Evolutionary conservation across 2,797 vertebrate species (phyloP).

Genomic region (Lepus oiostolus): DNA sequence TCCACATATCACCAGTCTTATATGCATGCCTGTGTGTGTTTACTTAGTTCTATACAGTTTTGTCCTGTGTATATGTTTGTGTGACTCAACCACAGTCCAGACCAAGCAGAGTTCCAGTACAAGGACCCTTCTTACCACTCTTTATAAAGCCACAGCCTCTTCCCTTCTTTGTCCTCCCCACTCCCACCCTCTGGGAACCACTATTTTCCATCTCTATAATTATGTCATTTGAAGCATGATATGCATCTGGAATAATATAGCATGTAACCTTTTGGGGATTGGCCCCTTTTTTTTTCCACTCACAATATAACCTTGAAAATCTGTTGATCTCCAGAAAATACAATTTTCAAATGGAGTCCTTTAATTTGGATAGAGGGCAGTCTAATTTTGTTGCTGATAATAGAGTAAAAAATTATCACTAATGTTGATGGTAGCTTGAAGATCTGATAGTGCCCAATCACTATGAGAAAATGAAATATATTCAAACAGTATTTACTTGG

Average conservation of each 20-base stretch:
- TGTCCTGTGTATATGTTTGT: background rate
- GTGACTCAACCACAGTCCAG: background rate
- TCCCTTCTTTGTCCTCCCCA: accelerated
- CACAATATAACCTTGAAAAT: background rate
- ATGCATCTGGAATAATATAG: background rate
- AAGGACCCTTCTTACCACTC: background rate
- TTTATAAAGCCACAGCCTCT: background rate
- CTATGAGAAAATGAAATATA: constrained; percentile 23
- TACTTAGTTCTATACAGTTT: background rate
- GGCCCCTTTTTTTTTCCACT: background rate
- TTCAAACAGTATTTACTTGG: constrained; percentile 42
- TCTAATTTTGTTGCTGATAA: background rate
- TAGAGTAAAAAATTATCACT: constrained; percentile 29
- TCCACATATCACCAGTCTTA: background rate
- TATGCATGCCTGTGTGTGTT: background rate
- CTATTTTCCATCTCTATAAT: background rate
- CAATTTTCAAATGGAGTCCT: background rate
- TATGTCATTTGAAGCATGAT: background rate
- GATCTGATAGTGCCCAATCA: constrained; percentile 2
- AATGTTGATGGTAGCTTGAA: background rate
- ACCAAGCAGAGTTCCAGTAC: background rate
- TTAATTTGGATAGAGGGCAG: background rate
- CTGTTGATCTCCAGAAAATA: constrained; percentile 40
- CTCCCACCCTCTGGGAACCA: background rate
- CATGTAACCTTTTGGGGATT: background rate